phyloP scores from a whole-genome alignment of 2,113 vertebrate species.

The Erythrocebus patas region DNA sequence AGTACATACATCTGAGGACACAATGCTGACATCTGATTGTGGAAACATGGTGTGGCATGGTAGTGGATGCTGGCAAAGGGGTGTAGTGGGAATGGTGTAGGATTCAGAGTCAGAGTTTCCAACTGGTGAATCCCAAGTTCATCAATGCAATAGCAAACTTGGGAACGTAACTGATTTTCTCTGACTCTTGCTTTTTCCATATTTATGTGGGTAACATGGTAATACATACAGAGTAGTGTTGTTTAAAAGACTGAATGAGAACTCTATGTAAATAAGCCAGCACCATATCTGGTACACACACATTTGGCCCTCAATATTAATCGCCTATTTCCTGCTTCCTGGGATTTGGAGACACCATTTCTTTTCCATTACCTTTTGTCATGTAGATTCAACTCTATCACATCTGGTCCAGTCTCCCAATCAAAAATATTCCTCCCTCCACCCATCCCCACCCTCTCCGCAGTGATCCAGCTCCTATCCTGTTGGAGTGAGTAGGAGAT shows the following conservation, averaged over 20 bases:
- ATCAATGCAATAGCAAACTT: not conserved
- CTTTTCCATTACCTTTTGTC: not conserved
- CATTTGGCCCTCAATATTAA: accelerated
- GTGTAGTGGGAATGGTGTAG: not conserved
- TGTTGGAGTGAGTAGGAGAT: not conserved
- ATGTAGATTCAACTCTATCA: not conserved
- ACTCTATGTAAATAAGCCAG: not conserved
- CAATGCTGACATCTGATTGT: not conserved
- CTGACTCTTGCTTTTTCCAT: not conserved
- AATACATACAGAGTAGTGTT: not conserved
- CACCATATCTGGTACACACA: accelerated
- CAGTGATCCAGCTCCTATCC: not conserved
- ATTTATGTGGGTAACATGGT: not conserved
- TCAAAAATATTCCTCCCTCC: not conserved
- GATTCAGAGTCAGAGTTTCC: not conserved
- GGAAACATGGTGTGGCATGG: accelerated
- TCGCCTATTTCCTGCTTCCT: not conserved
- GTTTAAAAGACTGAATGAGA: not conserved
- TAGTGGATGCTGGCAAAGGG: not conserved
- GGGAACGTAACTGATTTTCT: not conserved
- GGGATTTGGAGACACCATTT: not conserved
- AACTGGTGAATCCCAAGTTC: not conserved
- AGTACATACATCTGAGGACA: not conserved
- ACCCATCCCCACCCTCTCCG: no score
- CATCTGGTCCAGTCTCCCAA: not conserved